These are phyloP conservation scores for Jacana jacana DNA, from an alignment of 2,113 vertebrate genomes.

Conservation along the genomic window DNA sequence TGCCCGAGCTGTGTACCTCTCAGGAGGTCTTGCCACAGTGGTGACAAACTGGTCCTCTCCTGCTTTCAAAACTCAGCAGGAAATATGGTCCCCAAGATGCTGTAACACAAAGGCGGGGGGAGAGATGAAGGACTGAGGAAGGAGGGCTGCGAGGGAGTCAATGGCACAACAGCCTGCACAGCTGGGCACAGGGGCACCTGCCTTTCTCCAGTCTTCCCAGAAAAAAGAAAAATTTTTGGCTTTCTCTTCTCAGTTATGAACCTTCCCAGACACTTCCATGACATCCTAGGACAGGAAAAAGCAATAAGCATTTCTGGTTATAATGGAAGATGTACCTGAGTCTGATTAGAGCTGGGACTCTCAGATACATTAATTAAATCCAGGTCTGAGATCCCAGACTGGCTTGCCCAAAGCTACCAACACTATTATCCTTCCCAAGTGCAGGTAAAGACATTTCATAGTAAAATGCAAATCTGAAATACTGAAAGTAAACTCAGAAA, in stretches of 20 bases:
- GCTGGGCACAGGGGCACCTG: accelerated
- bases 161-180: background rate
- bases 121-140: background rate
- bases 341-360: background rate
- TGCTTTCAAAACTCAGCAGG: background rate
- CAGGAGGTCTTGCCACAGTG: background rate
- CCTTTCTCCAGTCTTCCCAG: background rate
- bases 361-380: background rate
- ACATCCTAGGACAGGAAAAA: background rate
- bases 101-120: background rate
- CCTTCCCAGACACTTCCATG: background rate
- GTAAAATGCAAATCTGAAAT: conserved; percentile 4
- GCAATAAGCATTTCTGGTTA: background rate
- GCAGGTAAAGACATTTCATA: background rate
- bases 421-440: background rate
- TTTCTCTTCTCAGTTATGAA: background rate
- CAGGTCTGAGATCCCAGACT: background rate
- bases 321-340: background rate
- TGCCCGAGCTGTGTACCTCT: background rate
- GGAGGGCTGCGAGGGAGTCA: background rate
- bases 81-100: background rate
- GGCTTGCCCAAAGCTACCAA: background rate
- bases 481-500: background rate
- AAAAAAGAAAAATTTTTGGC: background rate
- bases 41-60: background rate